A percentile compares a stretch with the other conserved stretches of the same genome.
These are phyloP conservation scores for Gallinago nigripennis DNA, from an alignment of 2,797 vertebrate species.

Conservation along the genomic window DNA sequence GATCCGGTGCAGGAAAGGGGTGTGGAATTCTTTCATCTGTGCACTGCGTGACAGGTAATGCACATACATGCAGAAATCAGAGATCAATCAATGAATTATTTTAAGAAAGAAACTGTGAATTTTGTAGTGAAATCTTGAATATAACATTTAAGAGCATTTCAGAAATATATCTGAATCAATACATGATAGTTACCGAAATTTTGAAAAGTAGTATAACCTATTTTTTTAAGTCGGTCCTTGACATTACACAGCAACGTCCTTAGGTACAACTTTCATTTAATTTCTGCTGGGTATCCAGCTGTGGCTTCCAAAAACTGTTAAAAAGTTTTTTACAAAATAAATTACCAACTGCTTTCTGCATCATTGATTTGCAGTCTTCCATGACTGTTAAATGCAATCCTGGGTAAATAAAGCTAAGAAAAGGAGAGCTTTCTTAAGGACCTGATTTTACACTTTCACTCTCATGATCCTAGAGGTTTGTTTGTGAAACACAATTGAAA, in stretches of 20 bases:
- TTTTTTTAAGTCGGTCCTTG: not conserved
- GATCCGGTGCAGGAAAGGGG: not conserved
- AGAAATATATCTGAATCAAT: not conserved
- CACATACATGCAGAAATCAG: not conserved
- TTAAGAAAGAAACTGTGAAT: not conserved
- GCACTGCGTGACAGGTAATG: not conserved
- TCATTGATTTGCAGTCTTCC: conserved; percentile 81
- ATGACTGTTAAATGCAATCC: conserved; percentile 73
- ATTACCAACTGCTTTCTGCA: conserved; percentile 81
- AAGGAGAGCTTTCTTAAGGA: not conserved
- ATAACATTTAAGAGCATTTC: not conserved
- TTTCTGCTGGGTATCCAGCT: not conserved
- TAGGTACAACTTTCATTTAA: not conserved
- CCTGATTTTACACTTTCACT: not conserved
- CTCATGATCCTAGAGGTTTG: not conserved
- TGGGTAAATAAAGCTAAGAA: not conserved
- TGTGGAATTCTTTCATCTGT: not conserved
- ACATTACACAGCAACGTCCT: not conserved
- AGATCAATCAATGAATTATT: not conserved
- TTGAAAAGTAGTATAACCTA: not conserved
- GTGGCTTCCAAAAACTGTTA: not conserved
- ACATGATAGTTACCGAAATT: not conserved
- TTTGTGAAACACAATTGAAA: not conserved
- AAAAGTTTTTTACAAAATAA: conserved; percentile 58
- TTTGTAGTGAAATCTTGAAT: not conserved